Conservation (phyloP, 1,140 invertebrate genomes). For the Papilio polytes region DNA sequence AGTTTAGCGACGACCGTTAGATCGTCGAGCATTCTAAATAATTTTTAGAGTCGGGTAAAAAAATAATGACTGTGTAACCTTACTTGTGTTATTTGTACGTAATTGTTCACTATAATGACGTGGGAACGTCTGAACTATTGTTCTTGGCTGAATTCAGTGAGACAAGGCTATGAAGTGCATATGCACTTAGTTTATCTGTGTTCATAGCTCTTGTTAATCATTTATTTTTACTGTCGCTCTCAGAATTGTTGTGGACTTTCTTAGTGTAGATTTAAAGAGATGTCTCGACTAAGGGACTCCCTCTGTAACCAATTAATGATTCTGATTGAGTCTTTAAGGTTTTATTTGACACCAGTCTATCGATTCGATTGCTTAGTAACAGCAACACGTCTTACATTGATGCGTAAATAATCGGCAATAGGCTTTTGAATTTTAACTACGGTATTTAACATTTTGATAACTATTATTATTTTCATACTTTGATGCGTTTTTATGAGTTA, state of each 20-base stretch:
- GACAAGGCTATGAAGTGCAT: slow-evolving; percentile 5
- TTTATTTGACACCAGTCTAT: background rate
- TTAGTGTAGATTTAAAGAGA: no score
- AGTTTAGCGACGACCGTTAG: background rate
- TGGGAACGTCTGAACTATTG: slow-evolving; percentile 10
- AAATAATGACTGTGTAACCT: background rate
- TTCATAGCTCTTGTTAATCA: background rate
- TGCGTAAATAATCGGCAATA: slow-evolving; percentile 8
- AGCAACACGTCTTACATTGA: background rate
- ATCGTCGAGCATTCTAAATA: background rate
- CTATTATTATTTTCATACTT: background rate
- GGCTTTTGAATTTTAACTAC: slow-evolving; percentile 1
- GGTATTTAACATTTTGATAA: background rate
- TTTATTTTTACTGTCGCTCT: no score
- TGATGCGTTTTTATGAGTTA: background rate
- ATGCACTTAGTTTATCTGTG: background rate
- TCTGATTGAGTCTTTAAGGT: background rate
- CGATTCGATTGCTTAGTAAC: slow-evolving; percentile 4
- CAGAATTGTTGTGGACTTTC: no score
- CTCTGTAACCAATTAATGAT: no score
- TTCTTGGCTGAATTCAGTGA: slow-evolving; percentile 7
- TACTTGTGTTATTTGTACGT: background rate
- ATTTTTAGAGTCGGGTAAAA: background rate
- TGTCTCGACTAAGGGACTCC: background rate
- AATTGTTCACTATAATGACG: slow-evolving; percentile 8